These are phyloP conservation scores for Cochlearius cochlearius DNA, from an alignment of 2,113 vertebrate genomes.

Conservation along the genomic window DNA sequence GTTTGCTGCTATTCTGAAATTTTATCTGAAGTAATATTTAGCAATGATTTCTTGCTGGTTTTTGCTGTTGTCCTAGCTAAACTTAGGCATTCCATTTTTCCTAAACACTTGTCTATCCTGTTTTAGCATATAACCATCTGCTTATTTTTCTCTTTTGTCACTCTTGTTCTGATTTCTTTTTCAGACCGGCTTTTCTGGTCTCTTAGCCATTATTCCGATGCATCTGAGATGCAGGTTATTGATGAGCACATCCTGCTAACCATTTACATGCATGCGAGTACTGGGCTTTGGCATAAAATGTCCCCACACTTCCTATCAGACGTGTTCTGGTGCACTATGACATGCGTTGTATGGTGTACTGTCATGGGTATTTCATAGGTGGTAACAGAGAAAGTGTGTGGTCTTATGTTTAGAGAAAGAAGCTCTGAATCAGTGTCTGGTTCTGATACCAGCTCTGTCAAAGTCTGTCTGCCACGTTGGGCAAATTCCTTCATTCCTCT, in stretches of 20 bases:
- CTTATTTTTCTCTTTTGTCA: neutral
- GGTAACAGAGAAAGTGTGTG: neutral
- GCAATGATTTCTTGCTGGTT: neutral
- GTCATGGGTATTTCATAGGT: neutral
- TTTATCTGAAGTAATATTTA: neutral
- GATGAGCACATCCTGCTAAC: neutral
- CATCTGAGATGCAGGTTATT: neutral
- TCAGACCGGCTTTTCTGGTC: neutral
- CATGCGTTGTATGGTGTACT: accelerated
- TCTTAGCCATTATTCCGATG: neutral
- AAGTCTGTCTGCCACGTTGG: neutral
- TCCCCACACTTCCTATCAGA: neutral
- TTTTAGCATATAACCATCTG: neutral
- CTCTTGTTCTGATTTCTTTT: neutral
- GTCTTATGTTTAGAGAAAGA: neutral
- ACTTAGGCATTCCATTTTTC: neutral
- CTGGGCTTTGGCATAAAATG: neutral
- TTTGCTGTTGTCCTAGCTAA: neutral
- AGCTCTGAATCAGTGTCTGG: neutral
- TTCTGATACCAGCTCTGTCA: neutral
- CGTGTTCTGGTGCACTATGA: neutral
- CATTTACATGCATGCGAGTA: neutral
- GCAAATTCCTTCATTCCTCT: neutral
- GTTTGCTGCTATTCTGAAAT: neutral
- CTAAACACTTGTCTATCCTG: neutral